Base-by-base conservation (phyloP, 1,140 invertebrate species). In the Harpegnathos saltator region DNA sequence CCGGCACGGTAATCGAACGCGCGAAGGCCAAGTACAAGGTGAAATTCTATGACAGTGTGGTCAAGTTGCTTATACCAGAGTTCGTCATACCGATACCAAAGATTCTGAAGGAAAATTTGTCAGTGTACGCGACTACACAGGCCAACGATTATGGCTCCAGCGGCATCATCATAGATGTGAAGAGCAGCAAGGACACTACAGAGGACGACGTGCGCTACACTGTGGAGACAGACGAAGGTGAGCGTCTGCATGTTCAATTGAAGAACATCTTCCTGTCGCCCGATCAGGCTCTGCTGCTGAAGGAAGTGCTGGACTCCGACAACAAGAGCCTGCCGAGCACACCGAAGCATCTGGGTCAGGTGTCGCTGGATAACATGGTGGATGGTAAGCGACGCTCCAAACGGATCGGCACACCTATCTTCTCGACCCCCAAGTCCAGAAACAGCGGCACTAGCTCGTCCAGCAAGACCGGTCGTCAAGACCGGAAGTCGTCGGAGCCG, bases 31-130 rank as follows among this genome's bases (percentile, higher is more conserved):
- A 96, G 74, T 96, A 95, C 87, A 91, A 95, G 77, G 95, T 96
- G 9, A 94, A 95, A 54, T 96, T 96, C 83, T 95, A 95, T 33
- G 96, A 96, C 85, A 95, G 95, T 0, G 94, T 95, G 58, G 95
- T 86, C 24, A 96, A 96, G 86, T 85, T 94, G 0, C 82, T 96
- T 0, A 91, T 95, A 48, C 94, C 95, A 82, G 95, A 96, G 33
- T 96, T 96, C 68, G 95, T 96, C 59, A 95, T 96, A 77, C 91
- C 91, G 0, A 91, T 94, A 66, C 65, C 75, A 4, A 78, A 74
- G 26, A 74, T 68, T 17, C 58, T 94, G 9, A 89, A 65, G 0
- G 81, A 89, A 44, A 93, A 93, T 14, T 56, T 92, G 12, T 93
- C 92, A 0, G 90, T 94, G 0, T 94, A 93, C 48, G 93, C 93